Evolutionary conservation across 2,113 vertebrate genomes (phyloP).

Genomic region (Poicephalus gulielmi): DNA sequence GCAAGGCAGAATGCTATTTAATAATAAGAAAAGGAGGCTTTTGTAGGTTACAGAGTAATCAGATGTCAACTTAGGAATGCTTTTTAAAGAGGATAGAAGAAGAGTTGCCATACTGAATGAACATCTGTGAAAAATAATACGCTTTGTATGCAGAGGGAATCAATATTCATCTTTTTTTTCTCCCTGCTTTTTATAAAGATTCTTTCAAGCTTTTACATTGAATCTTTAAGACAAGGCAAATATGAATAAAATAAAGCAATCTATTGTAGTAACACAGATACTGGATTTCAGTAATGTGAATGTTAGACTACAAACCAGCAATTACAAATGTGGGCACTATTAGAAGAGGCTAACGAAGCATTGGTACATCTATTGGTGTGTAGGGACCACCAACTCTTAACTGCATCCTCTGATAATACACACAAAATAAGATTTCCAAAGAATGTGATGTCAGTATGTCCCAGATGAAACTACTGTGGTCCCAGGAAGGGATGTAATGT

Average conservation of each 20-base stretch:
- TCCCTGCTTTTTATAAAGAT: background rate
- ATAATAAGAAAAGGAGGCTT: background rate
- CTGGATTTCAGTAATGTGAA: background rate
- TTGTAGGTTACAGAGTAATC: background rate
- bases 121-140: background rate
- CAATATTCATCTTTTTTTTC: background rate
- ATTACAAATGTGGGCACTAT: background rate
- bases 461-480: background rate
- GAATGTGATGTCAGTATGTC: background rate
- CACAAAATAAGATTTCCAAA: background rate
- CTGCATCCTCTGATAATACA: background rate
- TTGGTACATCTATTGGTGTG: background rate
- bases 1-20: background rate
- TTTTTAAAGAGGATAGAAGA: background rate
- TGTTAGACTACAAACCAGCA: background rate
- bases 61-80: background rate
- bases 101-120: background rate
- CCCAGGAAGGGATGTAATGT: background rate
- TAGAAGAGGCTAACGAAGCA: background rate
- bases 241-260: background rate
- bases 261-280: background rate
- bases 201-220: background rate
- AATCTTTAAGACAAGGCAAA: background rate
- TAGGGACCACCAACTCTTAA: background rate
- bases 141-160: background rate